phyloP scores from a whole-genome alignment of 2,113 vertebrate genomes.

The Eidolon helvum region DNA sequence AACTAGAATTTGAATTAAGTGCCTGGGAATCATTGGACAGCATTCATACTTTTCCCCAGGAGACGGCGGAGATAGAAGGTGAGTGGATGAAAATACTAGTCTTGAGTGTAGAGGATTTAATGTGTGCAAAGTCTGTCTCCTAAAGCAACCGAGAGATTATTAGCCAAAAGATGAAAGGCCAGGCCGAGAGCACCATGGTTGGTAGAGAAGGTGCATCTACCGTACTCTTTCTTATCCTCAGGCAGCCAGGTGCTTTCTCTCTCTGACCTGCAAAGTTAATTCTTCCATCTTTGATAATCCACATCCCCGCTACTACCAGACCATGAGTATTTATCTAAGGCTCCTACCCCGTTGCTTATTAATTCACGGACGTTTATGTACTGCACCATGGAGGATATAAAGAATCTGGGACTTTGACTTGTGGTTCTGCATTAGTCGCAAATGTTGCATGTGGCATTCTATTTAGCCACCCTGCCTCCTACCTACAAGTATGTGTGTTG shows the following conservation, averaged over 20 bases:
- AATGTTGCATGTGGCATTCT: not conserved
- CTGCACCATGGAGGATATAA: not conserved
- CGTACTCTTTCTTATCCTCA: not conserved
- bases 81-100: not conserved
- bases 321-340: not conserved
- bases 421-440: not conserved
- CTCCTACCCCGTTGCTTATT: not conserved
- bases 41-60: not conserved
- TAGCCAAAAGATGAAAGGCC: not conserved
- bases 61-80: not conserved
- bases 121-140: not conserved
- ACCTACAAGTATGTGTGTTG: not conserved
- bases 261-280: not conserved
- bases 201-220: not conserved
- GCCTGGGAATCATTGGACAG: not conserved
- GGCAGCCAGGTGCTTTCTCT: not conserved
- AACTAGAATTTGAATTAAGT: not conserved
- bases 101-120: not conserved
- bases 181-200: not conserved
- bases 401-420: not conserved
- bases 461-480: not conserved
- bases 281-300: not conserved
- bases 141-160: not conserved
- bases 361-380: not conserved
- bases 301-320: not conserved